Evolutionary conservation across 2,888 invertebrate genomes (phyloP), one percentile per base, ranked within the genome.

Genomic region (Cremastobaeus sp.): DNA sequence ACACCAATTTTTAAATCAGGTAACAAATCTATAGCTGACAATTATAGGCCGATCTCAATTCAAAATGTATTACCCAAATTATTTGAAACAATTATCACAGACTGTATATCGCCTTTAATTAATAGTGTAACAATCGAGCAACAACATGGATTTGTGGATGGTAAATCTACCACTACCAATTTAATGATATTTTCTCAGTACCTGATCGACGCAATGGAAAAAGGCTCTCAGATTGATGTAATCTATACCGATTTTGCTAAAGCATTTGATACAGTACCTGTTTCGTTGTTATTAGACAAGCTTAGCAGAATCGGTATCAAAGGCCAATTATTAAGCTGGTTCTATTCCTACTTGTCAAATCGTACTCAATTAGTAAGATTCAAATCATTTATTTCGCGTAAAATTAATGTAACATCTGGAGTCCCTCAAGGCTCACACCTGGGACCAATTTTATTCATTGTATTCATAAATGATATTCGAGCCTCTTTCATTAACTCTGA

Each of bases 111-210:
- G 8, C 28, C 15, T 14, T n/a, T 25, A 9, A 47, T 30, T 9
- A 30, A 47, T 9, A n/a, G 15, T 5, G n/a, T 25, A 17, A 43
- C 25, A 2, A 43, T 43, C 8, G 14, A 43, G 5, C 6, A 43
- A 21, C 47, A 47, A 47, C 28, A 47, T n/a, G 47, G 30, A 15
- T 47, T 47, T 30, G 21, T 47, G 17, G 15, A 28, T 15, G 47
- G 47, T 15, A 47, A 9, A 47, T 30, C 47, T 15, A 47, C 47
- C 2, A 1, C n/a, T 3, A 47, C 30, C 8, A 47, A 28, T 17
- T 30, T 47, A 18, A 17, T 17, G 17, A 3, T 37, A 37, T 37
- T 17, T 9, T 17, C 9, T 9, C 9, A 37, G 8, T 15, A 37
- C 9, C 15, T 37, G 8, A 8, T 3, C 14, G 14, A 14, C 2